Percentiles rank a stretch among this genome's conserved stretches.
Conservation (phyloP, 1,140 invertebrate species). For the Centruroides vittatus region DNA sequence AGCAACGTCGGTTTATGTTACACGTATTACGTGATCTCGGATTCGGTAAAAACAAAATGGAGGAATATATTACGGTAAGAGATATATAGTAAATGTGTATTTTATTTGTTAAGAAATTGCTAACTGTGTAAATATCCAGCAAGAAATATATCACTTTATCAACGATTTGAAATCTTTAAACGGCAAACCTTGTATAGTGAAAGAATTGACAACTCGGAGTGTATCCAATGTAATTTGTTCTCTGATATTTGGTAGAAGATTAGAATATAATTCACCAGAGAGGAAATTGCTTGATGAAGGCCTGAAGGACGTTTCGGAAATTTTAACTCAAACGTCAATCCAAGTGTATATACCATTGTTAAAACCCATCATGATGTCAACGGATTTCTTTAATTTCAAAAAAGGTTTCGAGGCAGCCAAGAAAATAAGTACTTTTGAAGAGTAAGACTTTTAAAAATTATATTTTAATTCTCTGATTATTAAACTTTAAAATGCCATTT, state of each 20-base stretch:
- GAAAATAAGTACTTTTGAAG: too few relatives aligned
- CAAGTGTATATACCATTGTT: background rate
- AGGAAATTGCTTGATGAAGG: slow-evolving; percentile 43
- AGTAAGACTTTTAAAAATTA: too few relatives aligned
- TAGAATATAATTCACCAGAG: slow-evolving; percentile 37
- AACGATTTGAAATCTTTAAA: slow-evolving; percentile 1
- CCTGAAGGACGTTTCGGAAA: too few relatives aligned
- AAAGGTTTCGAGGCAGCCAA: too few relatives aligned
- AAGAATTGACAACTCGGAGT: slow-evolving; percentile 8
- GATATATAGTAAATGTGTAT: background rate
- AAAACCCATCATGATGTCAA: background rate
- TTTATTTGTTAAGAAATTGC: too few relatives aligned
- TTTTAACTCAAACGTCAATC: too few relatives aligned
- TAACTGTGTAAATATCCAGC: background rate
- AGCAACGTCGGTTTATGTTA: slow-evolving; percentile 55
- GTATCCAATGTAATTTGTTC: slow-evolving; percentile 61
- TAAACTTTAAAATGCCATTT: too few relatives aligned
- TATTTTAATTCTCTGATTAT: too few relatives aligned
- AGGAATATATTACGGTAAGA: slow-evolving; percentile 43
- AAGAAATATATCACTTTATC: slow-evolving; percentile 8
- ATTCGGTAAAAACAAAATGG: slow-evolving; percentile 57
- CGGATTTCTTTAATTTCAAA: too few relatives aligned
- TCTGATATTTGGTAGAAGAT: slow-evolving; percentile 63
- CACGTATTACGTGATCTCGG: slow-evolving; percentile 52
- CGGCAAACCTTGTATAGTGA: background rate